Base-by-base conservation (phyloP, 2,113 vertebrate genomes). In the Cephalopterus ornatus region DNA sequence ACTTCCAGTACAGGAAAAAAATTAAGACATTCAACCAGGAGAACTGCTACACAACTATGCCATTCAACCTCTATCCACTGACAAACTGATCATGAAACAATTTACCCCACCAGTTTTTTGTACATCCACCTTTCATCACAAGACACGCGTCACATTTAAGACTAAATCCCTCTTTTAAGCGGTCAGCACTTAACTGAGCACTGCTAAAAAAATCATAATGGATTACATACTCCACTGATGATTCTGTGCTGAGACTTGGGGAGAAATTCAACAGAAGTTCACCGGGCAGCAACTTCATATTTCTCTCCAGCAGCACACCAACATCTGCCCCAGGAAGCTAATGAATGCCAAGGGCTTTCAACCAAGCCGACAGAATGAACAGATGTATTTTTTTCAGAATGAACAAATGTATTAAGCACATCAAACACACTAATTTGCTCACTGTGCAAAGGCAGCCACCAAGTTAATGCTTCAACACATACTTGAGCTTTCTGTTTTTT, bases 401-500 rank as follows among this genome's bases (percentile, higher is more conserved):
- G 6, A 67, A 67, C 14, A 17, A 22, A 46, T 7, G 4, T 21
- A 61, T 58, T 58, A 58, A 82, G n/a, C 14, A 58, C 23, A 59
- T 46, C 41, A 78, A 79, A 46, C 35, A 32, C 11, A 72, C 4
- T 26, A 7, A 62, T 46, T 70, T 67, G 21, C 11, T 74, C n/a
- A 42, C 27, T 59, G 9, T 56, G 53, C 52, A 91, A 93, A 77
- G 30, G 62, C 49, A 59, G 59, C 21, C 65, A 85, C 21, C 32
- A 49, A 91, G 65, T 1, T 71, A 30, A 71, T 20, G 46, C 10
- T 72, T 71, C 22, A 68, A 80, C 56, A 96, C 95, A 30, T 98
- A 99, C 98, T 97, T 97, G 97, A 95, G 82, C 83, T 97, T 11
- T 98, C 97, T 17, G 98, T 97, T 88, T 98, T 98, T 91, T 99